These are phyloP conservation scores for Danio jaintianensis DNA, from an alignment of 2,797 vertebrate genomes.

Conservation along the genomic window DNA sequence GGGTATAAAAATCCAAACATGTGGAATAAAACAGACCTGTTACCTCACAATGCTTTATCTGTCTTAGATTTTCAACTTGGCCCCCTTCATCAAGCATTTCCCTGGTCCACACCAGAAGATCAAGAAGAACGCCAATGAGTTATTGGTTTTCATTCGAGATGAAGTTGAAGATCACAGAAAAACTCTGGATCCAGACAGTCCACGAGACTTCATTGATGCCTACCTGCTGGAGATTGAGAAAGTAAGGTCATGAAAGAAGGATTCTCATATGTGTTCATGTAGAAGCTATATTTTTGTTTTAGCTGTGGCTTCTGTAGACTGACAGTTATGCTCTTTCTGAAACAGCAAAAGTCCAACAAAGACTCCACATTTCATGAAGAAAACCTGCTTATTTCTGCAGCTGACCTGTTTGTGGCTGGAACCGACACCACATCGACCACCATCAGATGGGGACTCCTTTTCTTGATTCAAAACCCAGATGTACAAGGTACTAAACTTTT, in stretches of 20 bases:
- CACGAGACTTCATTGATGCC: conserved; percentile 64
- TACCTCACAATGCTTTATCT: too few relatives aligned
- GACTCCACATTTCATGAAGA: conserved; percentile 50
- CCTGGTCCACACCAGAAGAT: conserved; percentile 62
- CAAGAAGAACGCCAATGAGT: conserved; percentile 3
- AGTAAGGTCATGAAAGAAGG: not conserved
- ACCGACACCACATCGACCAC: conserved; percentile 61
- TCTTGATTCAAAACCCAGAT: conserved; percentile 59
- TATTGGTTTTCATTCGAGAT: conserved; percentile 44
- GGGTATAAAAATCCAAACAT: conserved; percentile 13
- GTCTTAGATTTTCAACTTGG: conserved; percentile 54
- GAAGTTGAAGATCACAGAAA: conserved; percentile 48
- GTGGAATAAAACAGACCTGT: too few relatives aligned
- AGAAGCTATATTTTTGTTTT: not conserved
- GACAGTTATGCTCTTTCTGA: not conserved
- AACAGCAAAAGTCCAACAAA: conserved; percentile 49
- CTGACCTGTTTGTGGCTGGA: conserved; percentile 60
- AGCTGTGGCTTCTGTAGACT: not conserved
- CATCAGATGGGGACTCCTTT: conserved; percentile 63
- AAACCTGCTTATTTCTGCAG: conserved; percentile 48
- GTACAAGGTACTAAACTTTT: conserved; percentile 54
- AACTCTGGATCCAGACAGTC: conserved; percentile 59
- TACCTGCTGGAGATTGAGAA: conserved; percentile 61
- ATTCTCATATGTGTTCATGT: not conserved
- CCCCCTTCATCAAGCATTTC: conserved; percentile 56